Evolutionary conservation across 2,797 vertebrate species (phyloP).

Genomic region (Atherinosoma microstoma): DNA sequence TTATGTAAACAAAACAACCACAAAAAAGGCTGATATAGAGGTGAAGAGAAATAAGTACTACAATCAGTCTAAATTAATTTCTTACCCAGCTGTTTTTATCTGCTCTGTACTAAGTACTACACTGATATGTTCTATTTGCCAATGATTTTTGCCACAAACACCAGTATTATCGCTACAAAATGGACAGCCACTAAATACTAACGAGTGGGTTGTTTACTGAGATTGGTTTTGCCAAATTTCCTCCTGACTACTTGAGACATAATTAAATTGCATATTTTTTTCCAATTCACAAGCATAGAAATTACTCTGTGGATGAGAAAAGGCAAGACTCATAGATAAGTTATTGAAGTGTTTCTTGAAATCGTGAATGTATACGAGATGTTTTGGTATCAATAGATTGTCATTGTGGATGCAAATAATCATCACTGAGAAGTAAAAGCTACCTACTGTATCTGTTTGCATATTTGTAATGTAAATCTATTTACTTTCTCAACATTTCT

Average conservation of each 20-base stretch:
- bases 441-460: conserved; percentile 82
- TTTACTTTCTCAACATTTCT: conserved; percentile 82
- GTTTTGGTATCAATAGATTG: conserved; percentile 81
- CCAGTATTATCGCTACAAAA: conserved; percentile 63
- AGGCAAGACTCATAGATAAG: conserved; percentile 60
- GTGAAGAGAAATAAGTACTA: conserved; percentile 54
- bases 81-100: conserved; percentile 71
- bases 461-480: conserved; percentile 83
- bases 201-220: conserved; percentile 57
- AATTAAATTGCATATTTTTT: conserved; percentile 60
- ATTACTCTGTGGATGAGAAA: conserved; percentile 59
- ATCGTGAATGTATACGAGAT: conserved; percentile 77
- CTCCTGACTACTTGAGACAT: conserved; percentile 76
- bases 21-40: conserved; percentile 39
- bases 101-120: conserved; percentile 64
- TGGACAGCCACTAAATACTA: conserved; percentile 52
- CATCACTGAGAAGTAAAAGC: conserved; percentile 77
- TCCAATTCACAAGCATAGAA: conserved; percentile 54
- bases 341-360: conserved; percentile 77
- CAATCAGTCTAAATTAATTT: conserved; percentile 76
- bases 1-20: conserved; percentile 5
- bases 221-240: conserved; percentile 78
- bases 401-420: conserved; percentile 81
- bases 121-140: conserved; percentile 76
- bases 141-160: conserved; percentile 72